Base-by-base conservation (phyloP, 2,888 invertebrate species). In the Leptopterna dolabrata region DNA sequence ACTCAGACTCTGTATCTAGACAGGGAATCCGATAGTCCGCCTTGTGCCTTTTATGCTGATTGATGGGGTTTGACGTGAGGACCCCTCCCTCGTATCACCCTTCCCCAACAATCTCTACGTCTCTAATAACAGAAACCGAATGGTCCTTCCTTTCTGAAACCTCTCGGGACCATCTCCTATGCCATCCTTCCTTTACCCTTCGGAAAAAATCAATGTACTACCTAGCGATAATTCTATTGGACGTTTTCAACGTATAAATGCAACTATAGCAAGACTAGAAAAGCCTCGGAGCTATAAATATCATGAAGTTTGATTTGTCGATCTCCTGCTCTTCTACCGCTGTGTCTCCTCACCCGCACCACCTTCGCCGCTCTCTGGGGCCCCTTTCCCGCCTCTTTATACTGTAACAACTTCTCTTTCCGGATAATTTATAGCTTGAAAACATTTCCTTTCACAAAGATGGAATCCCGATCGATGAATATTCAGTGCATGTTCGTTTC, bases 381-480 rank as follows among this genome's bases (percentile, higher is more conserved):
- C 51, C 19, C 63, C n/a, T 24, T 63, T 81, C 51, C 63, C 81
- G 29, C 51, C 63, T 81, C 81, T 81, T 63, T 82, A 78, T 78
- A 36, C 36, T 36, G 78, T 78, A 78, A 78, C 78, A 78, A 78
- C 78, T 78, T 43, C 45, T 45, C 78, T 78, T 45, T 45, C 78
- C 78, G 78, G 78, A 78, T 45, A 78, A 78, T 78, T 78, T 78
- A 78, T 78, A 45, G 78, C 78, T 78, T 45, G 78, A 78, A 78
- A 78, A 78, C 78, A 78, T 78, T 78, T 78, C 78, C 78, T 78
- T 78, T 78, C 78, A 45, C 41, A 78, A 45, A 78, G 78, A 78
- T 78, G 78, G 78, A 78, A 78, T 78, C 78, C 78, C 78, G 78
- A 78, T 78, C 78, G 78, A 78, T 78, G 78, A 78, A 78, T 78